These are phyloP conservation scores for Cerastoderma edule DNA, from an alignment of 2,888 invertebrate genomes.

Conservation along the genomic window DNA sequence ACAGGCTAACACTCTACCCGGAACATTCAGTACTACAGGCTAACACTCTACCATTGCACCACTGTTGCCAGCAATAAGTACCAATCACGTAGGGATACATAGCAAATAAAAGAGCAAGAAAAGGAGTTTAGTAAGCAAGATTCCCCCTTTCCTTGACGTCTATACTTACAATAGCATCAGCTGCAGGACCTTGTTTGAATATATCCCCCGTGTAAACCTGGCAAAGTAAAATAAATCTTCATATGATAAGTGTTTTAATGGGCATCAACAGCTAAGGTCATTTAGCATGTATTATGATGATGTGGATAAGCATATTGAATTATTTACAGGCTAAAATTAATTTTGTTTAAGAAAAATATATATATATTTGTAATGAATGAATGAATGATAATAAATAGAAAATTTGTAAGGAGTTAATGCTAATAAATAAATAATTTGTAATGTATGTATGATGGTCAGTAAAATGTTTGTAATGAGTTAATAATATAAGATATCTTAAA, in stretches of 20 bases:
- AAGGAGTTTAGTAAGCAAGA: no score
- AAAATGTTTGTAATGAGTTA: background rate
- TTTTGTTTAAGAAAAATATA: background rate
- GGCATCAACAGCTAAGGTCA: background rate
- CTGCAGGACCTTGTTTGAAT: conserved; percentile 74
- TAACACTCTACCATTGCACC: no score
- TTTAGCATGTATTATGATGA: background rate
- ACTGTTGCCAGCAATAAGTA: no score
- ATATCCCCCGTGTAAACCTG: conserved; percentile 75
- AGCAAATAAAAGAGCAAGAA: no score
- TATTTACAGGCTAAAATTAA: background rate
- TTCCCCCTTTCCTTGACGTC: no score
- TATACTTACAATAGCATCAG: conserved; percentile 77
- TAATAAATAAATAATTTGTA: background rate
- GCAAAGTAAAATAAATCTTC: background rate
- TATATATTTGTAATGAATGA: background rate
- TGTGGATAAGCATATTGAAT: background rate
- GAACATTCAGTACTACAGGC: no score
- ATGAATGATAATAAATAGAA: background rate
- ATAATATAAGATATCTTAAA: background rate
- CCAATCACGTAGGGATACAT: no score
- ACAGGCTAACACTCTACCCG: no score
- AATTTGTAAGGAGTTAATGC: background rate
- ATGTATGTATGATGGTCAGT: background rate
- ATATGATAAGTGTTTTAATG: background rate